Percentiles rank a stretch among this genome's conserved stretches.
phyloP scores from a whole-genome alignment of 92 coral and sea anemone genomes.

The Plumapathes pennacea region DNA sequence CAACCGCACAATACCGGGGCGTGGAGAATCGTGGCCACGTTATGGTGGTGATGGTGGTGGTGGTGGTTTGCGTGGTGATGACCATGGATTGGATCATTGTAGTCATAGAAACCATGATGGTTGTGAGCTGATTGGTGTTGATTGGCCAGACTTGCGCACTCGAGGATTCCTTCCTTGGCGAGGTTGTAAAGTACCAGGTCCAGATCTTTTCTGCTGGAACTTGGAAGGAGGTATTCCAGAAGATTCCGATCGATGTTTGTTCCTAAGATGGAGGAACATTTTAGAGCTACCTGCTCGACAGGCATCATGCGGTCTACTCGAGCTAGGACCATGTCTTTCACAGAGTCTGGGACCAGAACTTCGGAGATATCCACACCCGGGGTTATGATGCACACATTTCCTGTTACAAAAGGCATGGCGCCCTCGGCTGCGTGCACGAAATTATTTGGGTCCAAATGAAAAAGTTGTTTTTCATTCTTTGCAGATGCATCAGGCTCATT shows the following conservation, averaged over 20 bases:
- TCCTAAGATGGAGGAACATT: constrained; percentile 91
- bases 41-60: constrained; percentile 99
- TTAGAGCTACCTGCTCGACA: constrained; percentile 77
- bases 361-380: constrained; percentile 85
- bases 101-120: constrained; percentile 97
- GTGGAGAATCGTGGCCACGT: constrained; percentile 76
- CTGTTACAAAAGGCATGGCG: constrained; percentile 75
- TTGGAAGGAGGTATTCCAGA: constrained; percentile 82
- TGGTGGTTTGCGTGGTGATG: constrained; percentile 93
- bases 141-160: constrained; percentile 87
- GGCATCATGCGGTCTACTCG: constrained; percentile 95
- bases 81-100: constrained; percentile 81
- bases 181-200: constrained; percentile 84
- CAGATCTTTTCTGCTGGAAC: constrained; percentile 46
- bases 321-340: constrained; percentile 97
- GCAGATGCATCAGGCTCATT: constrained; percentile 9
- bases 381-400: constrained; percentile 75
- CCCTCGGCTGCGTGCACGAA: constrained; percentile 62
- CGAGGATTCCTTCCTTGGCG: constrained; percentile 83
- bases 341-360: constrained; percentile 90
- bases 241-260: constrained; percentile 69
- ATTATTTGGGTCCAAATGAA: constrained; percentile 36
- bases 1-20: constrained; percentile 94
- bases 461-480: constrained; percentile 1
- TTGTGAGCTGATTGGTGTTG: constrained; percentile 92